Base-by-base conservation (phyloP, 2,888 invertebrate genomes). In the Eupithecia pulchellata region DNA sequence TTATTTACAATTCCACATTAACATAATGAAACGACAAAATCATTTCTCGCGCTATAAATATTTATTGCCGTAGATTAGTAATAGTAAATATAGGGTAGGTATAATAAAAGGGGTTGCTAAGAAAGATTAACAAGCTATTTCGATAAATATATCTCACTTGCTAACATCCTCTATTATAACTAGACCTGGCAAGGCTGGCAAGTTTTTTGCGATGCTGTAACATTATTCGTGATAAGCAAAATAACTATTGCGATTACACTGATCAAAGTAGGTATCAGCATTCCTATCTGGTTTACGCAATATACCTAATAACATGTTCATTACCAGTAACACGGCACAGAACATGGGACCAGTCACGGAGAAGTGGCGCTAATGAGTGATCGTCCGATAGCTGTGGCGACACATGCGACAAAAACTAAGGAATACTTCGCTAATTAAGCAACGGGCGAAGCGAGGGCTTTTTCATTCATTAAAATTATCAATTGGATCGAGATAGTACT, bases 321-420 rank as follows among this genome's bases (percentile, higher is more conserved):
- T 68, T 62, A 64, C 69, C 20, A 30, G 69, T 30, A 58, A 72
- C 63, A 55, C 57, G 39, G 57, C 39, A 68, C 58, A 60, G 79
- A 79, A 78, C 81, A 80, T 68, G 79, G 72, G 75, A 70, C 79
- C 72, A 84, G 90, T 88, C 91, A 90, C 90, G 91, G 88, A 79
- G 82, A 78, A 79, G 76, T 82, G 75, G 79, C 82, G 84, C 90
- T 92, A 91, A 92, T 92, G 91, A 92, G 89, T 86, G 91, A 92
- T 92, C 84, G 84, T 39, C 64, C 62, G 73, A 73, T 73, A 73
- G 64, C 63, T 58, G 57, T 60, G 69, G 64, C 67, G 60, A 69
- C 69, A 65, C 67, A 64, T 39, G 73, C 61, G 47, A 73, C 66
- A 71, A 68, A 66, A 73, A 71, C 66, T 52, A 72, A 57, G n/a